A percentile compares a stretch with the other conserved stretches of the same genome.
These are phyloP conservation scores for Sminthurides aquaticus DNA, from an alignment of 2,888 invertebrate species.

Conservation along the genomic window DNA sequence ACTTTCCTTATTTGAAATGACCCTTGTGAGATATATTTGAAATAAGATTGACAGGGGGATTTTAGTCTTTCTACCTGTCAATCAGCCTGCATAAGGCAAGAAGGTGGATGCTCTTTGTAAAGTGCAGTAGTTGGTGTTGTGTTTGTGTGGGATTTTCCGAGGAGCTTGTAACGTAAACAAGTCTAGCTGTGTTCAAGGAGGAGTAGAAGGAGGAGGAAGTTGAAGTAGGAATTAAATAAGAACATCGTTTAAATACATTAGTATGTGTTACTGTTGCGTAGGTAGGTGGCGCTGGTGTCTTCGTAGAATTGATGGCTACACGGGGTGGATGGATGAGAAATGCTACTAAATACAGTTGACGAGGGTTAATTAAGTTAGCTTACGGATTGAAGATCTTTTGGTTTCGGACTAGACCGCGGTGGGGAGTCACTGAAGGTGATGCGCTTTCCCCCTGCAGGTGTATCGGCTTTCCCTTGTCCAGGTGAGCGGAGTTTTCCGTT, in stretches of 20 bases:
- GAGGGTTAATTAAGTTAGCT: constrained; percentile 29
- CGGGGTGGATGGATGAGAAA: too few species aligned
- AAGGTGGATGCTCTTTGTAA: too few species aligned
- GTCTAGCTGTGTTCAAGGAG: background rate
- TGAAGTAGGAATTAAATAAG: background rate
- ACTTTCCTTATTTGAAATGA: too few species aligned
- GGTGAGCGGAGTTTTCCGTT: background rate
- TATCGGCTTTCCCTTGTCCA: constrained; percentile 25
- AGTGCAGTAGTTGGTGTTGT: too few species aligned
- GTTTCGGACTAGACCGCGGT: constrained; percentile 35
- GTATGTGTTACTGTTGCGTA: background rate
- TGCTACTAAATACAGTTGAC: too few species aligned
- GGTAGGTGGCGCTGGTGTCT: background rate
- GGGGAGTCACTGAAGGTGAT: constrained; percentile 43
- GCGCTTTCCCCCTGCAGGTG: constrained; percentile 33
- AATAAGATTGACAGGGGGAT: too few species aligned
- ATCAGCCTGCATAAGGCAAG: too few species aligned
- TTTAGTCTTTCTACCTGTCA: background rate
- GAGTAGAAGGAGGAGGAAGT: background rate
- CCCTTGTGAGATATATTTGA: too few species aligned
- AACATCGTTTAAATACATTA: constrained; percentile 3
- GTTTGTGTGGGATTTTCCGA: too few species aligned
- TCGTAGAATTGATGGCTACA: background rate
- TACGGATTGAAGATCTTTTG: constrained; percentile 43
- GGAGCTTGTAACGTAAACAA: too few species aligned